Evolutionary conservation across 2,888 invertebrate species (phyloP).

Genomic region (Lypha dubia): DNA sequence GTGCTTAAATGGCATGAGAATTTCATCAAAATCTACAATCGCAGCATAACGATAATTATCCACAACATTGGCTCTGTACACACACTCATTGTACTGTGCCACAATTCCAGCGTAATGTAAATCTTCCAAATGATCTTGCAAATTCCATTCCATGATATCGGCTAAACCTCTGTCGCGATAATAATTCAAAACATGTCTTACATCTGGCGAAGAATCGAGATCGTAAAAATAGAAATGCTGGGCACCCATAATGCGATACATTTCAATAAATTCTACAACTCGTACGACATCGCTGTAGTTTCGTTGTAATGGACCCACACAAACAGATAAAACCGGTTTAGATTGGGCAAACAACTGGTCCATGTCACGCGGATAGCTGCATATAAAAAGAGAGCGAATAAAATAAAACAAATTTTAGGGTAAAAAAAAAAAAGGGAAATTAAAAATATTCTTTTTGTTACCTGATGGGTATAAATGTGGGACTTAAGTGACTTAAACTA

Average conservation of each 20-base stretch:
- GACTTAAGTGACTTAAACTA: conserved; percentile 78
- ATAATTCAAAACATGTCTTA: conserved; percentile 80
- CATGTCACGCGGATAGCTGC: conserved; percentile 79
- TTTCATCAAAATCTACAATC: conserved; percentile 94
- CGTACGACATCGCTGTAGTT: conserved; percentile 82
- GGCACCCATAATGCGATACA: conserved; percentile 83
- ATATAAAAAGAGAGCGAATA: not conserved
- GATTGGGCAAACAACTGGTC: conserved; percentile 76
- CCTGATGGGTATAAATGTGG: conserved; percentile 81
- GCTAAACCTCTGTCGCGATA: conserved; percentile 80
- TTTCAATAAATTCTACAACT: conserved; percentile 84
- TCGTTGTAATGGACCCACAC: conserved; percentile 83
- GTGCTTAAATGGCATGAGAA: conserved; percentile 91
- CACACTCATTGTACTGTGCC: conserved; percentile 95
- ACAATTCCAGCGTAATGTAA: conserved; percentile 89
- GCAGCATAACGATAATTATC: conserved; percentile 89
- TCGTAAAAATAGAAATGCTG: conserved; percentile 84
- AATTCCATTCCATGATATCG: conserved; percentile 83
- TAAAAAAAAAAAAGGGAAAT: too few relatives aligned
- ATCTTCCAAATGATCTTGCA: conserved; percentile 79
- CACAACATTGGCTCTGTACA: conserved; percentile 92
- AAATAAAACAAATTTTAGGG: too few relatives aligned
- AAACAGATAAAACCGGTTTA: conserved; percentile 80
- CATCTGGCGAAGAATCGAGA: conserved; percentile 80
- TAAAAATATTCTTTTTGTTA: conserved; percentile 58